A percentile compares a stretch with the other conserved stretches of the same genome.
phyloP scores from a whole-genome alignment of 2,888 invertebrate genomes.

The Drosophila mettleri region DNA sequence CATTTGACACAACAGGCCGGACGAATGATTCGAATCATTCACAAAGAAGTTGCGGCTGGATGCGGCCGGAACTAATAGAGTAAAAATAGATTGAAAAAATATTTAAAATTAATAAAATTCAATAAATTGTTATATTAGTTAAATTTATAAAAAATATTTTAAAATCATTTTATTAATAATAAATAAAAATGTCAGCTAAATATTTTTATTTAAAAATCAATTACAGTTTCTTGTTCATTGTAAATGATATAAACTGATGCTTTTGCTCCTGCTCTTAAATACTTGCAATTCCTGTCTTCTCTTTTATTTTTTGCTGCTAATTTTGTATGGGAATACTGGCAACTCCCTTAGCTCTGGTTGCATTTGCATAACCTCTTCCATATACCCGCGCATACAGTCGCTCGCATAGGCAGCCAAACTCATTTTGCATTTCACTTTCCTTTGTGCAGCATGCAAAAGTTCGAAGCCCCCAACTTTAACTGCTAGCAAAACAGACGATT shows the following conservation, averaged over 20 bases:
- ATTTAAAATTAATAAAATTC: background rate
- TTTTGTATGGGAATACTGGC: slow-evolving; percentile 12
- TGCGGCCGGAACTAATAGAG: background rate
- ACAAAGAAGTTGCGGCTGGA: background rate
- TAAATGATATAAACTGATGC: slow-evolving; percentile 6
- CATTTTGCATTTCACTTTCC: slow-evolving; percentile 70
- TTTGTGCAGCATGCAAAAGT: slow-evolving; percentile 69
- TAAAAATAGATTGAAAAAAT: too few species aligned
- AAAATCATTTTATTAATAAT: too few species aligned
- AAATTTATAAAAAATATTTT: too few species aligned
- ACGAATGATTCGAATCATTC: slow-evolving; percentile 42
- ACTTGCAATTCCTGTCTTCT: background rate
- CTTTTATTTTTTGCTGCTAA: slow-evolving; percentile 14
- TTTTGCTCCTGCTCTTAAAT: background rate
- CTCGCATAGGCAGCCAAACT: slow-evolving; percentile 4
- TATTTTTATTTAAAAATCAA: background rate
- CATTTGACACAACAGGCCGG: slow-evolving; percentile 18
- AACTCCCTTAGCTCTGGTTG: slow-evolving; percentile 3
- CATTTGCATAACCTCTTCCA: slow-evolving; percentile 27
- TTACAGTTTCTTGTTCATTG: background rate
- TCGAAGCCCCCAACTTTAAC: slow-evolving; percentile 72
- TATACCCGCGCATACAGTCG: background rate
- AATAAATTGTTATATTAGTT: too few species aligned
- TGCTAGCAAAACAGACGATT: slow-evolving; percentile 33
- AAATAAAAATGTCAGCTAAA: background rate